A percentile compares a stretch with the other conserved stretches of the same genome.
Conservation (phyloP, 1,140 invertebrate genomes). For the Arion vulgaris region DNA sequence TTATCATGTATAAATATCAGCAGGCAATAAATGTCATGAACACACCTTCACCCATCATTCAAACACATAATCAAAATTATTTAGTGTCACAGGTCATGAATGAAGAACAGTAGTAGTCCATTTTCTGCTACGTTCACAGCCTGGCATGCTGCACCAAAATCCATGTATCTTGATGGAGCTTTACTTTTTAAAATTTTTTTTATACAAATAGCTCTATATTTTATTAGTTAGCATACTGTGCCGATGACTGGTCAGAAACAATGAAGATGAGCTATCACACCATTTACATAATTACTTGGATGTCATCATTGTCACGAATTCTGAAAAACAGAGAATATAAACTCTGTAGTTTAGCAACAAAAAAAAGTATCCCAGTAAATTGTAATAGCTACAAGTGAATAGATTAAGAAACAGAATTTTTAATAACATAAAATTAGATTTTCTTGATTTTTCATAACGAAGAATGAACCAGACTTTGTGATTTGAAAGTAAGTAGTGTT, state of each 20-base stretch:
- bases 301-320: constrained; percentile 99
- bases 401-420: no score
- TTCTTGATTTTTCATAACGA: no score
- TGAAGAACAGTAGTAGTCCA: background rate
- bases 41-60: constrained; percentile 12
- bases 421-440: no score
- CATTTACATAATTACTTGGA: constrained; percentile 85
- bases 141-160: constrained; percentile 18
- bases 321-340: constrained; percentile 79
- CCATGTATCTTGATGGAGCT: constrained; percentile 16
- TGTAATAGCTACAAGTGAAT: no score
- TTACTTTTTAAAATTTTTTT: background rate
- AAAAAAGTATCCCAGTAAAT: no score
- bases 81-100: background rate
- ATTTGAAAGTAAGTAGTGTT: no score
- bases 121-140: constrained; percentile 1
- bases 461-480: no score
- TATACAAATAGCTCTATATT: no score
- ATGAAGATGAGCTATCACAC: constrained; percentile 26
- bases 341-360: background rate
- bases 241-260: constrained; percentile 25
- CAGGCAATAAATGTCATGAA: constrained; percentile 34
- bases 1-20: constrained; percentile 42
- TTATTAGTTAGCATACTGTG: background rate
- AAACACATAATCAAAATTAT: background rate